Conservation (phyloP, 2,797 vertebrate species). For the Leptodactylus fallax region DNA sequence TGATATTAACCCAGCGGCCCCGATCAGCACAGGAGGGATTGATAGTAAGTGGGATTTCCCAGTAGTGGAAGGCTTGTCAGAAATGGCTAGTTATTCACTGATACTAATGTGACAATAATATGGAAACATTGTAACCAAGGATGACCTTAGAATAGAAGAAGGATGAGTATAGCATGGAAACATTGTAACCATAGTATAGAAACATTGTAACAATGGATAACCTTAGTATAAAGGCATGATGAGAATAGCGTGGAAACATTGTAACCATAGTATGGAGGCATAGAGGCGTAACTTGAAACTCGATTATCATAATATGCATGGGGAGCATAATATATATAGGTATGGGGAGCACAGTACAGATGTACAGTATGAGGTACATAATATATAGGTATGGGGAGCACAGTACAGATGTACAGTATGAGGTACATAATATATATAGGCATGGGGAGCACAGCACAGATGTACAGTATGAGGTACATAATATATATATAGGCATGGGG, state of each 20-base stretch:
- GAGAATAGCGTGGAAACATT: neutral
- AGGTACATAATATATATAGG: no score
- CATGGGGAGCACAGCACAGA: no score
- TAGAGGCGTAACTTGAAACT: no score
- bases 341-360: no score
- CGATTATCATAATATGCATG: no score
- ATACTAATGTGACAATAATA: neutral
- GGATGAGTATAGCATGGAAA: neutral
- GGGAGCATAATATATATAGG: no score
- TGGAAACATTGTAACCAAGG: neutral
- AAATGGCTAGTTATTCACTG: conserved; percentile 8
- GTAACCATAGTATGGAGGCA: neutral
- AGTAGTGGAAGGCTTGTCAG: neutral
- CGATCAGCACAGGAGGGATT: neutral
- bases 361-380: no score
- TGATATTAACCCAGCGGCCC: conserved; percentile 18
- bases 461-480: no score
- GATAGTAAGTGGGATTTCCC: conserved; percentile 20
- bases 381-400: no score
- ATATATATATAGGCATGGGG: no score
- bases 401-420: no score
- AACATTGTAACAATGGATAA: neutral
- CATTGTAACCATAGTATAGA: neutral
- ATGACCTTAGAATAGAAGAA: neutral
- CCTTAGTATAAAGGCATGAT: neutral